Evolutionary conservation across 2,888 invertebrate species (phyloP), one percentile per base, ranked within the genome.

Genomic region (Drosophila cognata): DNA sequence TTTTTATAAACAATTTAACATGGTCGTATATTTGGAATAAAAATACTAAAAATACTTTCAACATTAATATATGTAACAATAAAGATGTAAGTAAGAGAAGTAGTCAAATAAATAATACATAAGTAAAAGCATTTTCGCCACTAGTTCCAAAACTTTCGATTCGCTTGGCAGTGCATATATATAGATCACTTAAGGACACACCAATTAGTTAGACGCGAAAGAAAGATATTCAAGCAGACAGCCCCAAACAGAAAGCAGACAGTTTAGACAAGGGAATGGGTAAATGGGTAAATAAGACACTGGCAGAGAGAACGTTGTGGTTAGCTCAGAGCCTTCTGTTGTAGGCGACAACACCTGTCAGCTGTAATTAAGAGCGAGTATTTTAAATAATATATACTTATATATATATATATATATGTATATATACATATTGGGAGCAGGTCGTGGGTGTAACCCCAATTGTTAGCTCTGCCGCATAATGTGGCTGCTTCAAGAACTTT

Each of bases 301-400:
- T 63, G 53, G 21, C 53, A 50, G 43, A 29, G 16, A 13, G 28
- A 36, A 41, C 6, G n/a, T 65, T 50, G 68, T 25, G 73, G 65
- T 65, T 64, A 28, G 43, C 13, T 53, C 25, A 25, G 31, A 33
- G 43, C 36, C 31, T 56, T 38, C 11, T n/a, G 65, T 50, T 38
- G 46, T 16, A 29, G 33, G 52, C 56, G 65, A 58, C 65, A 74
- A 52, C 79, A 74, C 75, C 78, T 82, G 86, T 89, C 89, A 79
- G 73, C 66, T 72, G 62, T 77, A 69, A 79, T 88, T 85, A 74
- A 46, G 65, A 61, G 35, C 16, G 38, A 62, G 53, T 56, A 75
- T 67, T 55, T 31, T 50, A 53, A 66, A 46, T 46, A 56, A 46
- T 41, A 51, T 52, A 62, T 53, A 8, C 25, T 21, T 29, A 25